Evolutionary conservation across 2,797 vertebrate species (phyloP), one percentile per base, ranked within the genome.

Genomic region (Liasis olivaceus): DNA sequence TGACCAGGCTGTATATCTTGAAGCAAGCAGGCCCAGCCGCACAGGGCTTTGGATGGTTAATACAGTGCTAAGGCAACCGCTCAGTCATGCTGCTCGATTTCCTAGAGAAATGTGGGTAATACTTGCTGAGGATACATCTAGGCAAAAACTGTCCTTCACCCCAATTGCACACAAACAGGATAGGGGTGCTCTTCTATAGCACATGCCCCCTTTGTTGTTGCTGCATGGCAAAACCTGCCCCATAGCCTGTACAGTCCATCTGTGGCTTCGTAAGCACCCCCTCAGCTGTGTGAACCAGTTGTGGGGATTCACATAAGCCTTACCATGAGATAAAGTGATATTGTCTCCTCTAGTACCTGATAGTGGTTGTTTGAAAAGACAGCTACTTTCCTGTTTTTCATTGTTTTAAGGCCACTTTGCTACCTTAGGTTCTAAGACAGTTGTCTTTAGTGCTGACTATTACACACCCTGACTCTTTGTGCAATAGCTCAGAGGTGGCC

Each of bases 1-100:
- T 62, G 87, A 47, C 8, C 0, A 91, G 87, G 90, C 92, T 91
- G 95, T 97, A 96, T 96, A 96, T 96, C 96, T 97, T 90, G 54
- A 94, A 92, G 95, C 92, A 97, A 96, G 94, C 64, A 94, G 96
- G 94, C 94, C 95, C 94, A 94, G 95, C 95, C 96, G 95, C 94
- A 96, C 85, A 20, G 92, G 96, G 96, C 94, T 96, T 96, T 94
- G 94, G 95, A 94, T 95, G 94, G 95, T 95, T 94, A 95, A 95
- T 94, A 89, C 94, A 69, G 88, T 89, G 63, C 47, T 89, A 94
- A 92, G 91, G 36, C 93, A 90, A 87, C 91, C 91, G 92, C 60
- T 94, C 91, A 26, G 93, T 72, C 91, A 88, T 63, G 95, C 94
- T 92, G 95, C 91, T 28, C 56, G 69, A 20, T 81, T 81, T 81